Evolutionary conservation across 2,888 invertebrate species (phyloP).

Genomic region (Cheilosia pagana): DNA sequence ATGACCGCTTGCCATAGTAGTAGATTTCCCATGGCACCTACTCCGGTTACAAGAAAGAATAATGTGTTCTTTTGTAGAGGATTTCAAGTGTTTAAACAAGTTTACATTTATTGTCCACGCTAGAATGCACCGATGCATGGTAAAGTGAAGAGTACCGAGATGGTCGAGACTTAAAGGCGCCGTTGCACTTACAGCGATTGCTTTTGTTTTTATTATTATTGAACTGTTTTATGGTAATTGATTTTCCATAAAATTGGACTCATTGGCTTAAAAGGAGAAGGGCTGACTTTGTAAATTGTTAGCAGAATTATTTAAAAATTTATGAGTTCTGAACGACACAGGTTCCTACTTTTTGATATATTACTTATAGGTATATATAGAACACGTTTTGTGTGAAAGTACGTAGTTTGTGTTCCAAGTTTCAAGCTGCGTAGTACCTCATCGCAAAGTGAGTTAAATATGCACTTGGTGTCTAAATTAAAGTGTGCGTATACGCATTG

Average conservation of each 20-base stretch:
- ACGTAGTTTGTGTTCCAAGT: too few species aligned
- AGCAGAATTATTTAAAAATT: too few species aligned
- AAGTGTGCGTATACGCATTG: too few species aligned
- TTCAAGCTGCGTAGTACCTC: too few species aligned
- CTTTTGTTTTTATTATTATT: conserved; percentile 21
- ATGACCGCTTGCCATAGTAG: conserved; percentile 42
- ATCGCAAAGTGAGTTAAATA: too few species aligned
- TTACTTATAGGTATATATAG: too few species aligned
- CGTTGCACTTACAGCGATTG: conserved; percentile 40
- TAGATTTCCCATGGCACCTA: conserved; percentile 32
- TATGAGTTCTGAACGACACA: too few species aligned
- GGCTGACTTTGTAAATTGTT: too few species aligned
- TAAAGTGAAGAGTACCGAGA: not conserved
- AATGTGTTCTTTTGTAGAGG: conserved; percentile 38
- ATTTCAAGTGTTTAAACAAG: not conserved
- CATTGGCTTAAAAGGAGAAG: not conserved
- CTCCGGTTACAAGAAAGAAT: conserved; percentile 40
- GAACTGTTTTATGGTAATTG: conserved; percentile 68
- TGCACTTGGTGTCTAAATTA: too few species aligned
- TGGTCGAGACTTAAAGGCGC: conserved; percentile 50
- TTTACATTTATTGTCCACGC: not conserved
- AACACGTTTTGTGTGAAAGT: too few species aligned
- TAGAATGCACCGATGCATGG: conserved; percentile 7
- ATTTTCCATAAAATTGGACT: conserved; percentile 34
- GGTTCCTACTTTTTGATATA: too few species aligned